Evolutionary conservation across 2,797 vertebrate species (phyloP), one percentile per base, ranked within the genome.

Genomic region (Amblyraja radiata): DNA sequence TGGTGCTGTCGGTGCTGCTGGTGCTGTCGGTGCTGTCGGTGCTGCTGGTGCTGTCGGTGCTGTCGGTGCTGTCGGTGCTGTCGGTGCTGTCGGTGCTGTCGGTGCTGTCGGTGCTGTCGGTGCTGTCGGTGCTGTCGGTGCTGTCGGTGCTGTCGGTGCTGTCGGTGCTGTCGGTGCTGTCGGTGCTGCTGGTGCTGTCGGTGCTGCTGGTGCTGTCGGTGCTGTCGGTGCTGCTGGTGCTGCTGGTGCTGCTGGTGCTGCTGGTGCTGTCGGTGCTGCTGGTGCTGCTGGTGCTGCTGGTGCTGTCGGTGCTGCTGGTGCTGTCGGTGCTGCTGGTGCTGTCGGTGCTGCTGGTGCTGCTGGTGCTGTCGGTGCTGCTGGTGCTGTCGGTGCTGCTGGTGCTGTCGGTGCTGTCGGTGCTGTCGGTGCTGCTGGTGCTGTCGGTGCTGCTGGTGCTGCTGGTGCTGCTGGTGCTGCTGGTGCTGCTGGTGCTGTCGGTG

Each of bases 81-180:
- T 0, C 0, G 7, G 4, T 0, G 32, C 18, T 5, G 91, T 7
- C 5, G 7, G 0, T 0, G 76, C 0, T 10, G 0, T 32, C 78
- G n/a, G 2, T 65, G 4, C 0, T 23, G 0, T 6, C n/a, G 36
- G 5, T 0, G 4, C 0, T 25, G 10, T 0, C 5, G 0, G 8
- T n/a, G 91, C 9, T 7, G 14, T 18, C 0, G 1, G 0, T 0
- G 16, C 0, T 1, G 39, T 2, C 0, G 76, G n/a, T 0, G 58
- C 0, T 0, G 84, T 0, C 0, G 77, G 25, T 0, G 88, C 2
- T 0, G 88, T 28, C 0, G 86, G n/a, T 0, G 93, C 91, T 0
- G 39, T 58, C 5, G 68, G 7, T 0, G 83, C 81, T 0, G 93
- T 71, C 2, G 93, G 0, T 2, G 73, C 23, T 0, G 93, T 18